Evolutionary conservation across 2,113 vertebrate genomes (phyloP).

Genomic region (Tyrannus savana): DNA sequence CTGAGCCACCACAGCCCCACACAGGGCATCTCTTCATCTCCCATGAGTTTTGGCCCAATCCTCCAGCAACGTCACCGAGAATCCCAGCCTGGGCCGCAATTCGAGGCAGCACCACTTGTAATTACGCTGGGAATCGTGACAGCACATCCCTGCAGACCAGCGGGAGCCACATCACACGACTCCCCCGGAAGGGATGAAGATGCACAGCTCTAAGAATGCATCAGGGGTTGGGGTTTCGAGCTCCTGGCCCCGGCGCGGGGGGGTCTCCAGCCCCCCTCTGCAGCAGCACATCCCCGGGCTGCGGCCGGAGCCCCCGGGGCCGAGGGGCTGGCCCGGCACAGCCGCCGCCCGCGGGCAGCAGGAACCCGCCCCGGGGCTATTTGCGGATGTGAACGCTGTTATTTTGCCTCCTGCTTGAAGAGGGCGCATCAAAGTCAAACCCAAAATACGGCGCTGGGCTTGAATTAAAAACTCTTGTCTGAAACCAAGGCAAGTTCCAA

Average conservation of each 20-base stretch:
- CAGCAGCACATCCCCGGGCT: not conserved
- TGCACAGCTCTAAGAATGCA: rapidly evolving
- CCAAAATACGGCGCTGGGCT: conserved; percentile 46
- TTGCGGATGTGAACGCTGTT: conserved; percentile 62
- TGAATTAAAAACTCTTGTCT: conserved; percentile 64
- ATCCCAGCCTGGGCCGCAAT: not conserved
- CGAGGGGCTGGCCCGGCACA: not conserved
- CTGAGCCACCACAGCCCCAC: not conserved
- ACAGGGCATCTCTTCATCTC: not conserved
- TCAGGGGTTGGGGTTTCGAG: not conserved
- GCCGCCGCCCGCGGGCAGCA: conserved; percentile 2
- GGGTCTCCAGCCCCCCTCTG: rapidly evolving
- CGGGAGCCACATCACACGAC: rapidly evolving
- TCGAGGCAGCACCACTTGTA: not conserved
- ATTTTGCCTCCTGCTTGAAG: conserved; percentile 66
- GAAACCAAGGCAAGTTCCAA: conserved; percentile 57
- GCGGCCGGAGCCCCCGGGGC: not conserved
- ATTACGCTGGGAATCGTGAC: rapidly evolving
- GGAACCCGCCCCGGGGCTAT: conserved; percentile 37
- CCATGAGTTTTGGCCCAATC: rapidly evolving
- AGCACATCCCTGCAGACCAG: rapidly evolving
- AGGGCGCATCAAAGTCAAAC: conserved; percentile 65
- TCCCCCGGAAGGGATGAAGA: not conserved
- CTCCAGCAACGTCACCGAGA: rapidly evolving
- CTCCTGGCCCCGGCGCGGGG: not conserved